Evolutionary conservation across 2,888 invertebrate genomes (phyloP).

Genomic region (Helobdella robusta): DNA sequence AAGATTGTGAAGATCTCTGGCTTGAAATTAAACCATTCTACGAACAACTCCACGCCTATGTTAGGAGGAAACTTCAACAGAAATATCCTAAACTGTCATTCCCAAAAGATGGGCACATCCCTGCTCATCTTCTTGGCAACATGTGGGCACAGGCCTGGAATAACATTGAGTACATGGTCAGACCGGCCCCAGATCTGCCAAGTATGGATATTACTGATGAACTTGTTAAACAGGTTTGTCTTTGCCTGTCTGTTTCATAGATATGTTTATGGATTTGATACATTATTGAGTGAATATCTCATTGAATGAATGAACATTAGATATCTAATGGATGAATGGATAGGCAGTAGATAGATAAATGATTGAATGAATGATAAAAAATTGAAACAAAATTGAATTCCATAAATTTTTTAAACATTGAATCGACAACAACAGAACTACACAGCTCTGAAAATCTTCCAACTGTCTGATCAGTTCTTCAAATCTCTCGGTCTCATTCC

Average conservation of each 20-base stretch:
- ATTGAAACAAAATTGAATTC: no score
- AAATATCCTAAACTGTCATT: conserved; percentile 38
- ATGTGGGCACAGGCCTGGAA: conserved; percentile 50
- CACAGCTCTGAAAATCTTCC: conserved; percentile 30
- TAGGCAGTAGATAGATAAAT: no score
- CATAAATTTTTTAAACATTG: no score
- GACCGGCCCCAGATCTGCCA: conserved; percentile 61
- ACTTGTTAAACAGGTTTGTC: conserved; percentile 53
- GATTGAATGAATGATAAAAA: no score
- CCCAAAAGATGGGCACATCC: conserved; percentile 64
- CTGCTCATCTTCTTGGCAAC: conserved; percentile 67
- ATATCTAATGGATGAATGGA: no score
- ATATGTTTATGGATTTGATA: no score
- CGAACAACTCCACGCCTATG: conserved; percentile 46
- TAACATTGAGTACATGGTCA: conserved; percentile 39
- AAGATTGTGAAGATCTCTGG: conserved; percentile 40
- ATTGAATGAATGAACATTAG: no score
- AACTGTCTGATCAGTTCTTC: conserved; percentile 45
- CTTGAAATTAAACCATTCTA: conserved; percentile 44
- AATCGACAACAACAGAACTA: no score
- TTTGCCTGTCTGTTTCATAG: no score
- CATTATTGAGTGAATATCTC: no score
- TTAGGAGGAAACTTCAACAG: conserved; percentile 39
- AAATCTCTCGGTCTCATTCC: conserved; percentile 56
- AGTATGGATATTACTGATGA: conserved; percentile 68